Evolutionary conservation across 2,888 invertebrate species (phyloP), one percentile per base, ranked within the genome.

Genomic region (Sarcophaga rosellei): DNA sequence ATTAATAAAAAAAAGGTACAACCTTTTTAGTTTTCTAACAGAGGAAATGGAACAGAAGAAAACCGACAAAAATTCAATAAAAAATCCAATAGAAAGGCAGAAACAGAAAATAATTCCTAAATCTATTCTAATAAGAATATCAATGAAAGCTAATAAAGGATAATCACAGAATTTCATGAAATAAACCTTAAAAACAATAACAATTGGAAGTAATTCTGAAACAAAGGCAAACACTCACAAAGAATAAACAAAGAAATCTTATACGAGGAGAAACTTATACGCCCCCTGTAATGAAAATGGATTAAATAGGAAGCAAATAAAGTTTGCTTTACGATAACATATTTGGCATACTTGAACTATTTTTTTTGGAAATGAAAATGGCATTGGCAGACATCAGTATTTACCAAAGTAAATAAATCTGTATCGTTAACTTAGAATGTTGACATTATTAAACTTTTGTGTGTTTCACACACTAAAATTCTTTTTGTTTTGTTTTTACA

Each of bases 151-250:
- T 57, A 53, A 47, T 59, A 57, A 25, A 20, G 59, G 59, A 72
- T 59, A 59, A 72, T 59, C 35, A 35, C 59, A 72, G 57, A 35
- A 35, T 72, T 59, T 59, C 35, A 35, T 35, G 8, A 35, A 35
- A 59, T 59, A 35, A 72, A 35, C 20, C 59, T 35, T 35, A 57
- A 44, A 72, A 59, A n/a, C 72, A 72, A 57, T 35, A 72, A 35
- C 2, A 72, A 44, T 35, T 35, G 35, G 35, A 35, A 35, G 35
- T 35, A 35, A 35, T 10, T 35, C 35, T 10, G 35, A 11, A 57
- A 57, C 57, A 57, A 57, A 57, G 1, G 6, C 35, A 57, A 57
- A 57, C 15, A 57, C n/a, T 6, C 17, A 57, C 17, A 57, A 57
- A 57, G 12, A 70, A 23, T 4, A 47, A 12, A 21, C 53, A 25